Evolutionary conservation across 1,140 invertebrate species (phyloP).

Genomic region (Aricia agestis): DNA sequence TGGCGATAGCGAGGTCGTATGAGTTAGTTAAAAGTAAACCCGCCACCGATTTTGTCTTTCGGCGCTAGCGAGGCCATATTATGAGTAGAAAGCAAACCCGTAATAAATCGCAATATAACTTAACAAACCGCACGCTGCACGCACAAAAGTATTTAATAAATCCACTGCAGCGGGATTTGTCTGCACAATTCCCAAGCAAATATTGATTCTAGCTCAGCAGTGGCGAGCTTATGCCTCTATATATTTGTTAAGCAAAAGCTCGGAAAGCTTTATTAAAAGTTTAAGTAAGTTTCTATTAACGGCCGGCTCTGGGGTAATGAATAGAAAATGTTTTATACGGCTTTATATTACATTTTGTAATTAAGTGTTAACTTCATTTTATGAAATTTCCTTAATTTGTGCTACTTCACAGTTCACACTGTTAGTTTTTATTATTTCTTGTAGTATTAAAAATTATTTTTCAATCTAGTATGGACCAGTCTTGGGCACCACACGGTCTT

Average conservation of each 20-base stretch:
- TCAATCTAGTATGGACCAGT: background rate
- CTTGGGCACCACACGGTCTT: no score
- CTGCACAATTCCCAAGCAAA: conserved; percentile 12
- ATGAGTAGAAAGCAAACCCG: background rate
- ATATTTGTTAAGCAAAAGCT: conserved; percentile 16
- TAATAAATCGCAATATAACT: background rate
- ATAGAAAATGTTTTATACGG: conserved; percentile 18
- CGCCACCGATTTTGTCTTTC: no score
- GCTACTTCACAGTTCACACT: background rate
- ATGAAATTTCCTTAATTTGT: background rate
- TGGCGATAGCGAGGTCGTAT: background rate
- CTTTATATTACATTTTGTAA: conserved; percentile 18
- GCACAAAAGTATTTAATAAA: conserved; percentile 5
- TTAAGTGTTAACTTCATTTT: background rate
- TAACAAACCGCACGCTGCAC: background rate
- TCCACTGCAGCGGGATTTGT: background rate
- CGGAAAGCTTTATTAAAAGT: conserved; percentile 16
- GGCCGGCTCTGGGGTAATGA: conserved; percentile 14
- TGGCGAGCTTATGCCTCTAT: conserved; percentile 12
- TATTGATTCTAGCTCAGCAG: conserved; percentile 8
- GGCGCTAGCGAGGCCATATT: background rate
- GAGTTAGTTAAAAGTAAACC: background rate
- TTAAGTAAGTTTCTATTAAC: conserved; percentile 21
- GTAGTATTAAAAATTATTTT: background rate
- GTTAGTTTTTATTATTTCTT: background rate